Evolutionary conservation across 2,113 vertebrate genomes (phyloP).

Genomic region (Ctenodactylus gundi): DNA sequence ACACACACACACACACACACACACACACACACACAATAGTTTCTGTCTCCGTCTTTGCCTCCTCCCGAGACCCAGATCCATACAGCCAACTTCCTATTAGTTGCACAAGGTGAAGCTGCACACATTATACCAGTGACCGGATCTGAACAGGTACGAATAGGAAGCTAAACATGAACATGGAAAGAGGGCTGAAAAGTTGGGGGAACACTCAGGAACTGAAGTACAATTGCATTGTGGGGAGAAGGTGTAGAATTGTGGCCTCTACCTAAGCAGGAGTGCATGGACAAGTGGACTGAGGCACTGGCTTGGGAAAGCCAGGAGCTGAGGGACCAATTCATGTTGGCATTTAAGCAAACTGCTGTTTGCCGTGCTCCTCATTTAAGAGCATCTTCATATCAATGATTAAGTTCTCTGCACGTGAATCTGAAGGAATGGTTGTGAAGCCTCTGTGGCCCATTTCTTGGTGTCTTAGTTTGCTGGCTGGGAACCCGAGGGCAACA

Average conservation of each 20-base stretch:
- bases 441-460: background rate
- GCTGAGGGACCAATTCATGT: background rate
- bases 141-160: background rate
- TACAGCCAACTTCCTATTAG: background rate
- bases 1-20: background rate
- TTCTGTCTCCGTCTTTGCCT: background rate
- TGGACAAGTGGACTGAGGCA: background rate
- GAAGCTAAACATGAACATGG: background rate
- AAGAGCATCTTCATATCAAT: slow-evolving; percentile 38
- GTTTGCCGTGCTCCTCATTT: slow-evolving; percentile 43
- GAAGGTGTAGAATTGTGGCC: background rate
- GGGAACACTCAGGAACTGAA: background rate
- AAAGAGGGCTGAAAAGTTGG: background rate
- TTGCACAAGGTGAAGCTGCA: background rate
- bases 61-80: background rate
- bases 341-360: slow-evolving; percentile 45
- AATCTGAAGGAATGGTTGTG: background rate
- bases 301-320: background rate
- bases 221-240: no score
- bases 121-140: background rate
- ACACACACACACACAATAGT: background rate
- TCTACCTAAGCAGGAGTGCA: background rate
- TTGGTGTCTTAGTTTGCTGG: background rate
- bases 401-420: slow-evolving; percentile 9
- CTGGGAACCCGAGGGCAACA: background rate